Evolutionary conservation across 2,797 vertebrate genomes (phyloP).

Genomic region (Coregonus ussuriensis): DNA sequence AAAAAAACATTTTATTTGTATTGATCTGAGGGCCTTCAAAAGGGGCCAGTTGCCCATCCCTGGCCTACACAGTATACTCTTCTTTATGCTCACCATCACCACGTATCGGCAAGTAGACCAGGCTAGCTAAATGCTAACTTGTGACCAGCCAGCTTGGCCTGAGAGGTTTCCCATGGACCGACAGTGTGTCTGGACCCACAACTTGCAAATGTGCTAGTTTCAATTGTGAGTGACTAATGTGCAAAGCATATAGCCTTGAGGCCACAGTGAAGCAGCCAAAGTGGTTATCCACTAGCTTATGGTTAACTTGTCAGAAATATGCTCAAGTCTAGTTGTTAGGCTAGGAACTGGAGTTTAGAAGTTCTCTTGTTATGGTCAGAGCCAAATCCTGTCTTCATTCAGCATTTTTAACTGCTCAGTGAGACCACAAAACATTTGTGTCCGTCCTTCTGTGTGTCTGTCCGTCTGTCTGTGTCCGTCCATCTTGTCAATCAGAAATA

Average conservation of each 20-base stretch:
- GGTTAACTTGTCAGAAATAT: conserved; percentile 27
- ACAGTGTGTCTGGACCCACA: conserved; percentile 32
- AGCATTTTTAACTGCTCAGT: too few relatives aligned
- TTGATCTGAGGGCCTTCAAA: too few relatives aligned
- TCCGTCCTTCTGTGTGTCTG: background rate
- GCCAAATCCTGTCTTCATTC: too few relatives aligned
- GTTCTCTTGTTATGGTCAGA: too few relatives aligned
- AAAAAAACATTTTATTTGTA: too few relatives aligned
- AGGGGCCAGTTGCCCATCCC: too few relatives aligned
- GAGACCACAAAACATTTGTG: background rate
- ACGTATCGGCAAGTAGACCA: background rate
- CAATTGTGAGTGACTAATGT: conserved; percentile 23
- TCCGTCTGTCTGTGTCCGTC: background rate
- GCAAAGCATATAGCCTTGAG: conserved; percentile 22
- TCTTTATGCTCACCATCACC: background rate
- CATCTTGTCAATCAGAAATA: background rate
- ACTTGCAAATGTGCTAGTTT: conserved; percentile 34
- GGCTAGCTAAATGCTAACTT: conserved; percentile 30
- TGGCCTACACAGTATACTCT: background rate
- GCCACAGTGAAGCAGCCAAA: conserved; percentile 28
- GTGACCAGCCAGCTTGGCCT: conserved; percentile 42
- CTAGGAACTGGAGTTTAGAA: too few relatives aligned
- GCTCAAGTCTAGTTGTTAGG: background rate
- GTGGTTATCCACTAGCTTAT: conserved; percentile 30
- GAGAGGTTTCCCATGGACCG: conserved; percentile 43